These are phyloP conservation scores for Sebastes matsubarae DNA, from an alignment of 2,797 vertebrate genomes.

Conservation along the genomic window DNA sequence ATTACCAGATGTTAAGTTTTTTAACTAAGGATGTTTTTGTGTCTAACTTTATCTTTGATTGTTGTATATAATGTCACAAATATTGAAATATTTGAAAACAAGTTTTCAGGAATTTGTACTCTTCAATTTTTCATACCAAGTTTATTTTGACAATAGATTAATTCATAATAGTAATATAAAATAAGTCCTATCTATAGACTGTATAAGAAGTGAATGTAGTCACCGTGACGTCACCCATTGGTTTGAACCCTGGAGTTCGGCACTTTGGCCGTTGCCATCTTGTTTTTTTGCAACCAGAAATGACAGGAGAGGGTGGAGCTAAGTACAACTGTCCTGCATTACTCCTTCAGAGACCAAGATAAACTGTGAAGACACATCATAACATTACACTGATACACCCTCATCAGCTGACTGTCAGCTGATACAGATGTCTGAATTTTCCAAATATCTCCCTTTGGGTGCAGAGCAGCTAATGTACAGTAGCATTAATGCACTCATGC, in stretches of 20 bases:
- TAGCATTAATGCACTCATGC: background rate
- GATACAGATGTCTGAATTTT: background rate
- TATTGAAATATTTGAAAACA: background rate
- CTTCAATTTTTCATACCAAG: background rate
- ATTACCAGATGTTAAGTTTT: background rate
- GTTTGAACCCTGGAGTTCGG: no score
- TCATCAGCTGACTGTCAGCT: background rate
- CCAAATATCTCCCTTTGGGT: background rate
- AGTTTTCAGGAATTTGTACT: background rate
- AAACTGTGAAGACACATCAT: background rate
- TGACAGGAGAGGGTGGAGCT: no score
- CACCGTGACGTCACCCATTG: no score
- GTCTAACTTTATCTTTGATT: background rate
- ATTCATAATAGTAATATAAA: background rate
- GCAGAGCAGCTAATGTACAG: background rate
- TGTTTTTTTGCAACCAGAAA: no score
- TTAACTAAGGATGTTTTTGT: background rate
- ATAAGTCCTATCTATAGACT: background rate
- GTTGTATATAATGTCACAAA: background rate
- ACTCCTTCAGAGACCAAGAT: background rate
- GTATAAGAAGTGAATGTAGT: no score
- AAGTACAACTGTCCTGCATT: background rate
- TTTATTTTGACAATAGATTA: background rate
- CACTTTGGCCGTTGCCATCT: no score
- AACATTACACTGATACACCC: background rate